A percentile compares a stretch with the other conserved stretches of the same genome.
phyloP scores from a whole-genome alignment of 2,797 vertebrate genomes.

The Euthynnus affinis region DNA sequence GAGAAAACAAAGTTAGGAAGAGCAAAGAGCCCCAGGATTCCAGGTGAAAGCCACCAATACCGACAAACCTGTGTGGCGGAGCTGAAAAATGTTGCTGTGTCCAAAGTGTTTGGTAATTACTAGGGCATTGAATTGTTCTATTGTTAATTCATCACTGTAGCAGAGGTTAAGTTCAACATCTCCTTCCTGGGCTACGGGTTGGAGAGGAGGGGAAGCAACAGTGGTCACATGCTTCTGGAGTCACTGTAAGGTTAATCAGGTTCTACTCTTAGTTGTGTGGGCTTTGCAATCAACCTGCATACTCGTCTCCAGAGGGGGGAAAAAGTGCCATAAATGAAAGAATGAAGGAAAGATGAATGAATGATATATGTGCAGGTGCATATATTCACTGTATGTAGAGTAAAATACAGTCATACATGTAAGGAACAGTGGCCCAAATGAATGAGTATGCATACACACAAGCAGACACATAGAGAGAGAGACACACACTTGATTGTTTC shows the following conservation, averaged over 20 bases:
- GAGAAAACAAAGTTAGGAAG: slow-evolving; percentile 99
- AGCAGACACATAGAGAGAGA: slow-evolving; percentile 45
- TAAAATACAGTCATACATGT: slow-evolving; percentile 14
- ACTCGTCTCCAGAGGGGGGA: slow-evolving; percentile 24
- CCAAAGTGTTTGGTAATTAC: slow-evolving; percentile 99
- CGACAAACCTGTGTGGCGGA: slow-evolving; percentile 93
- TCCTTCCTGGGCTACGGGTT: slow-evolving; percentile 93
- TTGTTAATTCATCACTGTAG: slow-evolving; percentile 99
- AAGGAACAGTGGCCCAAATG: not conserved
- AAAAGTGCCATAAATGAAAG: slow-evolving; percentile 46
- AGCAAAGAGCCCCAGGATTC: slow-evolving; percentile 93
- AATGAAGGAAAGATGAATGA: slow-evolving; percentile 46
- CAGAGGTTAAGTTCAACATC: slow-evolving; percentile 97
- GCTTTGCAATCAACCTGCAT: slow-evolving; percentile 86
- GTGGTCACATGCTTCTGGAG: slow-evolving; percentile 89
- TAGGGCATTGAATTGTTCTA: slow-evolving; percentile 98
- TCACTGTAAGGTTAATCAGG: slow-evolving; percentile 99
- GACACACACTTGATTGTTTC: slow-evolving; percentile 80
- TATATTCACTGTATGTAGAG: slow-evolving; percentile 33
- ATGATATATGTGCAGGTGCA: slow-evolving; percentile 7
- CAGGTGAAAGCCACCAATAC: slow-evolving; percentile 90
- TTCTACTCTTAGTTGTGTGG: slow-evolving; percentile 91
- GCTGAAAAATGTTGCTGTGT: slow-evolving; percentile 98
- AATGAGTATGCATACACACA: slow-evolving; percentile 27
- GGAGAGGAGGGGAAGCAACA: slow-evolving; percentile 88